Conservation (phyloP, 2,888 invertebrate species). For the Orthosia gothica region DNA sequence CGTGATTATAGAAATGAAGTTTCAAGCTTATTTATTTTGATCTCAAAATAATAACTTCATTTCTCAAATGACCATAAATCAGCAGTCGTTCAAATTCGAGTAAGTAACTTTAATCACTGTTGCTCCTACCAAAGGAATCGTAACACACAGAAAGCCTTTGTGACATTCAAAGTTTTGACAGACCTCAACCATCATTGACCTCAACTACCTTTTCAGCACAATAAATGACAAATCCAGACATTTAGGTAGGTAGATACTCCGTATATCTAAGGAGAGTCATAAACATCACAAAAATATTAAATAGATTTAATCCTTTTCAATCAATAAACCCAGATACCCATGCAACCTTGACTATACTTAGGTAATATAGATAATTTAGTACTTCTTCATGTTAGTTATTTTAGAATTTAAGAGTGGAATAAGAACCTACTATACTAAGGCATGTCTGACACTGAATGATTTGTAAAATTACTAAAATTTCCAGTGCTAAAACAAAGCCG, state of each 20-base stretch:
- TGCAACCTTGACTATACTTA: background rate
- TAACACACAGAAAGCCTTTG: background rate
- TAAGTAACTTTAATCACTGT: no score
- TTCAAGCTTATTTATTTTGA: no score
- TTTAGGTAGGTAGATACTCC: background rate
- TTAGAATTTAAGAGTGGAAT: no score
- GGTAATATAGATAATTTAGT: background rate
- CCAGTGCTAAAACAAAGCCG: conserved; percentile 5
- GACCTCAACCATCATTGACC: background rate
- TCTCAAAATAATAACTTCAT: no score
- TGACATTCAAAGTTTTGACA: background rate
- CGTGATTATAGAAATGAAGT: no score
- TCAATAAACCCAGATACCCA: background rate
- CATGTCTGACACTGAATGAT: background rate
- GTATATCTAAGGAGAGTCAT: background rate
- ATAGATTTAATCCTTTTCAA: background rate
- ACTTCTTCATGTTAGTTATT: background rate
- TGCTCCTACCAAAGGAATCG: background rate
- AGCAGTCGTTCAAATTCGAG: no score
- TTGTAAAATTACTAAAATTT: background rate
- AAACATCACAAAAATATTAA: background rate
- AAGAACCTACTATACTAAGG: background rate
- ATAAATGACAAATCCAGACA: background rate
- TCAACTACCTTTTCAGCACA: background rate
- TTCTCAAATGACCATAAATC: no score